Percentiles rank a stretch among this genome's conserved stretches.
Evolutionary conservation across 2,797 vertebrate species (phyloP).

Genomic region (Myotis pilosus): DNA sequence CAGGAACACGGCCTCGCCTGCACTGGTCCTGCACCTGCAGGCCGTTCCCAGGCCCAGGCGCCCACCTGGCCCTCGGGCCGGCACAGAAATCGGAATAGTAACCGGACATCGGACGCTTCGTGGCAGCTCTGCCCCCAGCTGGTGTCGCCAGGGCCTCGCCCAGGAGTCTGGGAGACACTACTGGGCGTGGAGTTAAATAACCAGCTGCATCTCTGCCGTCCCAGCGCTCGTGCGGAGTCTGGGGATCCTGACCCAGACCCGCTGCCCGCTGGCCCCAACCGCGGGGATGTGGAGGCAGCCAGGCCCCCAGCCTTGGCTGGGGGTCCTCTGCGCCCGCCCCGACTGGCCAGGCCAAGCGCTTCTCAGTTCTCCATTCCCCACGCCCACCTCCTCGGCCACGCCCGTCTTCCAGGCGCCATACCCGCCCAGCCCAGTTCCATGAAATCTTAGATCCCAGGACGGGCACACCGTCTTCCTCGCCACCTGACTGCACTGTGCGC

Average conservation of each 20-base stretch:
- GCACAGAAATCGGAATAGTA: not conserved
- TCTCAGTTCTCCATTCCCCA: too few species aligned
- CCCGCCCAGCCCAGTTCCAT: fast-evolving
- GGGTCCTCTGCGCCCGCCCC: not conserved
- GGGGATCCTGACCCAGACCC: not conserved
- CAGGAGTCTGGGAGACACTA: fast-evolving
- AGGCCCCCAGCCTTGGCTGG: not conserved
- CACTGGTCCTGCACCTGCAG: not conserved
- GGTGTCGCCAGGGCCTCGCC: fast-evolving
- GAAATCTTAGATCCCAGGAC: fast-evolving
- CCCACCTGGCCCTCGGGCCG: not conserved
- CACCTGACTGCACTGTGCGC: fast-evolving
- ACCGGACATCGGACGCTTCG: fast-evolving
- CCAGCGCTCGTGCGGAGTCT: fast-evolving
- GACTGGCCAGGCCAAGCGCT: too few species aligned
- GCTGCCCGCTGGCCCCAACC: not conserved
- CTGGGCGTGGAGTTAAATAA: too few species aligned
- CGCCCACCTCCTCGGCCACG: fast-evolving
- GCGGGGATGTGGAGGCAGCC: fast-evolving
- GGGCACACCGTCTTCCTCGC: fast-evolving
- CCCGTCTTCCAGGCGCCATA: not conserved
- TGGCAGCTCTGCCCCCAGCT: not conserved
- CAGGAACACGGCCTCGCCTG: not conserved
- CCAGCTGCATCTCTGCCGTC: fast-evolving
- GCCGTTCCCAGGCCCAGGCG: not conserved